These are phyloP conservation scores for Tetranychus cinnabarinus DNA, from an alignment of 1,140 invertebrate genomes.

Conservation along the genomic window DNA sequence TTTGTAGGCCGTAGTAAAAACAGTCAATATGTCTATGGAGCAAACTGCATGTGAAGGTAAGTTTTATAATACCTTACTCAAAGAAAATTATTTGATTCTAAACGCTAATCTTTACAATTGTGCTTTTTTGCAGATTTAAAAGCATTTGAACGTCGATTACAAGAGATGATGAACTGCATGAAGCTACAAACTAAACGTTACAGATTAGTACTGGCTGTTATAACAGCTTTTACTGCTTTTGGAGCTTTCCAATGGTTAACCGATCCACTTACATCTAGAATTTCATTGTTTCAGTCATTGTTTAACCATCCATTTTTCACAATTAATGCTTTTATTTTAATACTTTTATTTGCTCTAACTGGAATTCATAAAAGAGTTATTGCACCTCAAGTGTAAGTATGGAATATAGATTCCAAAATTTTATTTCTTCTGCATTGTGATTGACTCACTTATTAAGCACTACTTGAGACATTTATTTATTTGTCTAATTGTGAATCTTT, in stretches of 20 bases:
- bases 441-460: neutral
- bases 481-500: conserved; percentile 1
- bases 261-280: conserved; percentile 57
- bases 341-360: conserved; percentile 60
- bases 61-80: neutral
- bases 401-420: neutral
- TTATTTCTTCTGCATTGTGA: neutral
- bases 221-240: conserved; percentile 64
- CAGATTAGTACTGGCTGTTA: conserved; percentile 62
- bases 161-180: conserved; percentile 81
- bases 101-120: neutral
- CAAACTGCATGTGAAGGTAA: conserved; percentile 24
- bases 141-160: conserved; percentile 78
- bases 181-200: conserved; percentile 73
- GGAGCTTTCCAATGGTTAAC: conserved; percentile 83
- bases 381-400: conserved; percentile 54
- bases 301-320: conserved; percentile 90
- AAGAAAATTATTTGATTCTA: neutral
- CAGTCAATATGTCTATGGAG: conserved; percentile 19
- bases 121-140: conserved; percentile 44
- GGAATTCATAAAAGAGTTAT: conserved; percentile 88
- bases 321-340: conserved; percentile 47
- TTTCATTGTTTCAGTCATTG: conserved; percentile 68
- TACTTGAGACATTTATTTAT: neutral
- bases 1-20: too few species aligned